These are phyloP conservation scores for Drosophila kanapiae DNA, from an alignment of 1,140 invertebrate genomes.

Conservation along the genomic window DNA sequence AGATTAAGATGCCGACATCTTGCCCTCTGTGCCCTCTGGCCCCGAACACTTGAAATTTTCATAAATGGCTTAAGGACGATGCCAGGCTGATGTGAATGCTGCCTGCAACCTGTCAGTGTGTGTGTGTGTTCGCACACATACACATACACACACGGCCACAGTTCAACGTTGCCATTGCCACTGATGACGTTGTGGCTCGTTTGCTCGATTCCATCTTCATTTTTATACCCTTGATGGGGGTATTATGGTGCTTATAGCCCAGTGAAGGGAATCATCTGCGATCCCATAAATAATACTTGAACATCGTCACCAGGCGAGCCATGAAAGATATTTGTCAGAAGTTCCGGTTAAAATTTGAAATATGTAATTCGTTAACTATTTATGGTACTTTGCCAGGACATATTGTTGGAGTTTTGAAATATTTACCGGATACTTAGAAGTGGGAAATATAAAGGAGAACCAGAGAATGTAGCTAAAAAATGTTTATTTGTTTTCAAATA, in stretches of 20 bases:
- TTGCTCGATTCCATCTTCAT: conserved; percentile 7
- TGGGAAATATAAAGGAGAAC: neutral
- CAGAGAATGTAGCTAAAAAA: too few relatives aligned
- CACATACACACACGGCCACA: conserved; percentile 4
- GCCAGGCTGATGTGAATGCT: conserved; percentile 20
- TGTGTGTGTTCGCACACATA: neutral
- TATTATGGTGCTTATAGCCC: neutral
- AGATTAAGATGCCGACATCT: conserved; percentile 28
- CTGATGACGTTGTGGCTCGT: conserved; percentile 51
- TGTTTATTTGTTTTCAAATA: too few relatives aligned
- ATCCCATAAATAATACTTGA: conserved; percentile 1
- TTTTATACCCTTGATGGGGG: conserved; percentile 24
- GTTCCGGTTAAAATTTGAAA: neutral
- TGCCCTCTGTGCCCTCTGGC: conserved; percentile 4
- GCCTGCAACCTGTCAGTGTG: conserved; percentile 33
- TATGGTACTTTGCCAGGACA: neutral
- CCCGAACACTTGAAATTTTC: conserved; percentile 52
- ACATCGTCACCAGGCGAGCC: neutral
- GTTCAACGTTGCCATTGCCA: conserved; percentile 50
- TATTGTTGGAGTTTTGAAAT: neutral
- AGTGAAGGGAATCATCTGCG: neutral
- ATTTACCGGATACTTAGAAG: neutral
- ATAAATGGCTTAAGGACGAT: conserved; percentile 60
- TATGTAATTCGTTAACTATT: neutral
- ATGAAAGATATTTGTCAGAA: neutral